These are phyloP conservation scores for Numenius arquata DNA, from an alignment of 2,113 vertebrate genomes.

Conservation along the genomic window DNA sequence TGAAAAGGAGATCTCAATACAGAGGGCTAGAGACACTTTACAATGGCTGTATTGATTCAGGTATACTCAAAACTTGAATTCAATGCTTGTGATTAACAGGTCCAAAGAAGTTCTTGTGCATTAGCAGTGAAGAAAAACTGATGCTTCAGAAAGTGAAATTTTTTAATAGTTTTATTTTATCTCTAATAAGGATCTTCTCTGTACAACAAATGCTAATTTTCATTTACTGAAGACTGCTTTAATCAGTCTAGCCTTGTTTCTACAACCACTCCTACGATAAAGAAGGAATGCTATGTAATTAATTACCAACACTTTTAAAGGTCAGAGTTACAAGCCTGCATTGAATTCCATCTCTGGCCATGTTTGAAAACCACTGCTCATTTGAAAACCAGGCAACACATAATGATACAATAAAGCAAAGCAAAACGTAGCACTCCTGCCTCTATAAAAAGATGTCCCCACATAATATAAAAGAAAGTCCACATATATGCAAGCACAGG, in stretches of 20 bases:
- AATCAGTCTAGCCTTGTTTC: background rate
- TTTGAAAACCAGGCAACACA: background rate
- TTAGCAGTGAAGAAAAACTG: background rate
- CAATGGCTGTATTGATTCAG: background rate
- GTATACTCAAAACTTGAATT: constrained; percentile 15
- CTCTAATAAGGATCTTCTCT: background rate
- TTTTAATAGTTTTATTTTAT: background rate
- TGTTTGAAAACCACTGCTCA: background rate
- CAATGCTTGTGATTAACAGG: background rate
- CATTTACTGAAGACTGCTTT: background rate
- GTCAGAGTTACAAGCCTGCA: constrained; percentile 18
- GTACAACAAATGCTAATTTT: background rate
- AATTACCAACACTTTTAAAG: constrained; percentile 22
- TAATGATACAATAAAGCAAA: background rate
- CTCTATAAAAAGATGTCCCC: background rate
- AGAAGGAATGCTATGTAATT: background rate
- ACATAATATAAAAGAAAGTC: background rate
- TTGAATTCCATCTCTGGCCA: background rate
- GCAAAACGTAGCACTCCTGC: background rate
- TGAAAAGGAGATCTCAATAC: background rate
- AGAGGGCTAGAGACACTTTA: background rate
- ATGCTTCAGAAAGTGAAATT: background rate
- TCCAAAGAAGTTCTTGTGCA: background rate
- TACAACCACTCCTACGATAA: background rate
- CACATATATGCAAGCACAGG: background rate